Conservation (phyloP, 2,888 invertebrate genomes). For the Cataglyphis cursor region DNA sequence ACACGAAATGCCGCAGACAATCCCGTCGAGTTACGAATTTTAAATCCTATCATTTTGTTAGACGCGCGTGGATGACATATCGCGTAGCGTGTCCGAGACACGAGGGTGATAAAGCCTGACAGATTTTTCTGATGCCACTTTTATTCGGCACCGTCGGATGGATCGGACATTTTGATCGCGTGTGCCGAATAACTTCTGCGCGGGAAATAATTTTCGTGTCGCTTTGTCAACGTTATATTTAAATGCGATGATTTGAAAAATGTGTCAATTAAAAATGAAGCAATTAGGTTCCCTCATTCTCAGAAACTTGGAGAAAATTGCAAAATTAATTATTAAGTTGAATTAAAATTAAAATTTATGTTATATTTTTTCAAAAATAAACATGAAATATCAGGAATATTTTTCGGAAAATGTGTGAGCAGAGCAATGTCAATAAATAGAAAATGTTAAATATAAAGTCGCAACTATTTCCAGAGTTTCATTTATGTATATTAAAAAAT, state of each 20-base stretch:
- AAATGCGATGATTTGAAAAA: conserved; percentile 26
- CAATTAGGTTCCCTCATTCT: not conserved
- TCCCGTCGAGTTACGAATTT: conserved; percentile 34
- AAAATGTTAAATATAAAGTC: not conserved
- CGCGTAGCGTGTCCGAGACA: conserved; percentile 33
- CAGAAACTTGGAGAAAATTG: not conserved
- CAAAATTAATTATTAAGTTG: not conserved
- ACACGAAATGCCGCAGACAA: conserved; percentile 8
- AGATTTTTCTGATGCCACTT: conserved; percentile 37
- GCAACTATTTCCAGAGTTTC: not conserved
- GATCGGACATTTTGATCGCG: conserved; percentile 35
- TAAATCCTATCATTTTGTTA: conserved; percentile 19
- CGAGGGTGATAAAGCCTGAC: conserved; percentile 46
- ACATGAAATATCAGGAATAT: not conserved
- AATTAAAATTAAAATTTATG: conserved; percentile 2
- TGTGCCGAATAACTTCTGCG: conserved; percentile 27
- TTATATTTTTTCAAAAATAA: not conserved
- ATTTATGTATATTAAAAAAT: not conserved
- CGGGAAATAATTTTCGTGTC: not conserved
- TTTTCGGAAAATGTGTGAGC: not conserved
- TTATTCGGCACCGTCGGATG: conserved; percentile 18
- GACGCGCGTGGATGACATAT: conserved; percentile 36
- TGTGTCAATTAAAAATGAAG: not conserved
- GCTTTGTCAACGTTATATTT: not conserved
- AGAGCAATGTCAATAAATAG: not conserved